Evolutionary conservation across 2,888 invertebrate species (phyloP).

Genomic region (Mayetiola destructor): DNA sequence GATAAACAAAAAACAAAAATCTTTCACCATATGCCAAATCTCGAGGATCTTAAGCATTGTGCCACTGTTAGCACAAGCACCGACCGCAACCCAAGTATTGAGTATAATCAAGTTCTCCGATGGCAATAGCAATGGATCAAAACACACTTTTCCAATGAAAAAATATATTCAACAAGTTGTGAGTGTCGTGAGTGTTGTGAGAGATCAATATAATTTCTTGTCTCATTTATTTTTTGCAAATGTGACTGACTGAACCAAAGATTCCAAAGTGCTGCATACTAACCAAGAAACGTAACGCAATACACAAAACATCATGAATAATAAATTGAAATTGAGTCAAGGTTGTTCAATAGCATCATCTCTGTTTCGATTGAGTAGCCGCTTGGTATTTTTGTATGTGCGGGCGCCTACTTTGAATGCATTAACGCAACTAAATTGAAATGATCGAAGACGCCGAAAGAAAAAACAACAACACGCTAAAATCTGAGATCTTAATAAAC

Average conservation of each 20-base stretch:
- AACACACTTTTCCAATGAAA: background rate
- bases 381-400: too few relatives aligned
- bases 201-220: background rate
- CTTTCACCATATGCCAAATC: too few relatives aligned
- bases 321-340: slow-evolving; percentile 6
- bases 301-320: background rate
- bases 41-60: too few relatives aligned
- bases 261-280: too few relatives aligned
- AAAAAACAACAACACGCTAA: background rate
- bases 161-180: background rate
- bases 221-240: background rate
- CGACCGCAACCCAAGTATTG: too few relatives aligned
- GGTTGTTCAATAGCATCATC: slow-evolving; percentile 10
- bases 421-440: background rate
- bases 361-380: background rate
- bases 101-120: too few relatives aligned
- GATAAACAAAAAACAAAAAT: too few relatives aligned
- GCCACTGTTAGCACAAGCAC: too few relatives aligned
- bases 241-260: too few relatives aligned
- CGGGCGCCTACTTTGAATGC: slow-evolving; percentile 1
- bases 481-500: background rate
- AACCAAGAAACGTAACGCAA: too few relatives aligned
- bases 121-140: background rate
- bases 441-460: background rate
- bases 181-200: background rate